Conservation (phyloP, 2,113 vertebrate genomes). For the Herpetotheres cachinnans region DNA sequence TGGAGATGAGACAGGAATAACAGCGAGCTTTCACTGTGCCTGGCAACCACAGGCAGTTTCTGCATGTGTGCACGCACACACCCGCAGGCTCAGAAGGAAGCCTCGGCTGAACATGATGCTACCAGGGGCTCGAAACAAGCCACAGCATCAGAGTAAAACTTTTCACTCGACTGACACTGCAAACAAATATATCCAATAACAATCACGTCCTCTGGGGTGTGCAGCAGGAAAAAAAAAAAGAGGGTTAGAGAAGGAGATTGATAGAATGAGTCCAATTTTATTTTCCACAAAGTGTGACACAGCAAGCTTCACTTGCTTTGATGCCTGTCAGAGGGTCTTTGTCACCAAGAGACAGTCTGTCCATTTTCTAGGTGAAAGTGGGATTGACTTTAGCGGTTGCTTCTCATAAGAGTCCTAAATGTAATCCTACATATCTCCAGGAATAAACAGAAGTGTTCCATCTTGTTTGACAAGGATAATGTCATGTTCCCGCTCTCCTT, state of each 20-base stretch:
- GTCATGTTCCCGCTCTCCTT: neutral
- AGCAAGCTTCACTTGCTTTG: constrained; percentile 31
- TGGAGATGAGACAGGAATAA: neutral
- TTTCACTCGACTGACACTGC: neutral
- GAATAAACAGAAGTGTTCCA: neutral
- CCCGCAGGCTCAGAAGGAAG: neutral
- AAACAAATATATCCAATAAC: constrained; percentile 23
- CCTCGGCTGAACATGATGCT: accelerated
- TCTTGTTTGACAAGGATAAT: neutral
- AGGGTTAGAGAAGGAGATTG: neutral
- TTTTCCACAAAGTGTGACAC: constrained; percentile 18
- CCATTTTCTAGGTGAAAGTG: constrained; percentile 15
- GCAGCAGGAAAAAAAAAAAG: neutral
- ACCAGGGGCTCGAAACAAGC: neutral
- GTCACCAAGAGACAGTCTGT: constrained; percentile 30
- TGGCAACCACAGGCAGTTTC: neutral
- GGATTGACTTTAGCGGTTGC: neutral
- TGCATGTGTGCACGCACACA: neutral
- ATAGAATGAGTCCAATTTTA: constrained; percentile 2
- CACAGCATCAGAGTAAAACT: neutral
- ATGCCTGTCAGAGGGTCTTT: constrained; percentile 34
- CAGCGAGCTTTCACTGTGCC: neutral
- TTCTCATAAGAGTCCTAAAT: constrained; percentile 18
- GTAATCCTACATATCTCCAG: constrained; percentile 12
- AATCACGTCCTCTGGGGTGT: neutral